phyloP scores from a whole-genome alignment of 2,113 vertebrate species.

The Eurystomus gularis region DNA sequence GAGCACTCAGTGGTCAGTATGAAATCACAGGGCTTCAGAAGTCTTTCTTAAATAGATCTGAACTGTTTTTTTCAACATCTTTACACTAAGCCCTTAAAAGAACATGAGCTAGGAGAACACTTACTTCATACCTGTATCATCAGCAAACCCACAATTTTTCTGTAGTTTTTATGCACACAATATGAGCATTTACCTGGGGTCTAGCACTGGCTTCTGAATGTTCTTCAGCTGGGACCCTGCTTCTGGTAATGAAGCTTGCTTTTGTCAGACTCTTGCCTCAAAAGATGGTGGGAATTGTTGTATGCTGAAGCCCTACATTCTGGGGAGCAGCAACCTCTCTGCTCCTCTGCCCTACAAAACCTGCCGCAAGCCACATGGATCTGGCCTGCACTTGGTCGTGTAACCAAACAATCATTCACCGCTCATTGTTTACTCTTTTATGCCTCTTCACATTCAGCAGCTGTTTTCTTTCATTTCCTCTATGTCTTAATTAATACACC shows the following conservation, averaged over 20 bases:
- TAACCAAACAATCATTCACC: background rate
- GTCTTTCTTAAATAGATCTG: background rate
- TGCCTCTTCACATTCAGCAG: background rate
- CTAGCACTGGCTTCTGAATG: background rate
- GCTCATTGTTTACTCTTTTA: background rate
- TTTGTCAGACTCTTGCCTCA: background rate
- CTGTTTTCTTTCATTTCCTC: background rate
- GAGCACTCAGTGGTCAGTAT: background rate
- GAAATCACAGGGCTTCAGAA: background rate
- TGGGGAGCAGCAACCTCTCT: background rate
- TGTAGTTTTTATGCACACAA: background rate
- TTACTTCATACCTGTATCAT: background rate
- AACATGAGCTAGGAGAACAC: background rate
- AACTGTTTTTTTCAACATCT: background rate
- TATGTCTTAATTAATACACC: background rate
- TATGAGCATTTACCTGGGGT: background rate
- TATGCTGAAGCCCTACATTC: background rate
- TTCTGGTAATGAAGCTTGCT: background rate
- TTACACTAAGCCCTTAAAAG: background rate
- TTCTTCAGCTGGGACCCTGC: background rate
- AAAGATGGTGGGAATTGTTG: background rate
- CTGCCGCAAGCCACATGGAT: background rate
- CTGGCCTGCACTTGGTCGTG: too few relatives aligned
- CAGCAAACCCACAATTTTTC: background rate
- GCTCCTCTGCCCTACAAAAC: background rate